phyloP scores from a whole-genome alignment of 92 coral and sea anemone genomes.

The Epizoanthus ramosus region DNA sequence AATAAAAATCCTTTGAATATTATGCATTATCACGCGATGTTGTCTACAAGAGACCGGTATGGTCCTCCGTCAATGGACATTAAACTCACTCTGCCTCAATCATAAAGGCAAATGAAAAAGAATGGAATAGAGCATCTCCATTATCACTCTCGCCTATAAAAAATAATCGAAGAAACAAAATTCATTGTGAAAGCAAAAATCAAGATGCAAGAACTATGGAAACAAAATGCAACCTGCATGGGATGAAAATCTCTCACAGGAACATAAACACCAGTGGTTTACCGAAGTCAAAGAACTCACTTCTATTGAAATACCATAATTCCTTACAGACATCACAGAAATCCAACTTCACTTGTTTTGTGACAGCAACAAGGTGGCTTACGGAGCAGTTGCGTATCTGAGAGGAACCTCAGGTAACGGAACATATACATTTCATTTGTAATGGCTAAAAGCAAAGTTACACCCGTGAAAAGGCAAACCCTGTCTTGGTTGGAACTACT shows the following conservation, averaged over 20 bases:
- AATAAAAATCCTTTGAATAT: conserved; percentile 23
- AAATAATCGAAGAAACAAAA: conserved; percentile 27
- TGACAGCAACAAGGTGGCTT: no score
- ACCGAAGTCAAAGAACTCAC: conserved; percentile 24
- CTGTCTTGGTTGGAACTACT: conserved; percentile 26
- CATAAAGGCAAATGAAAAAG: neutral
- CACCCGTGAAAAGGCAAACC: conserved; percentile 45
- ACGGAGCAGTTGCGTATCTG: conserved; percentile 49
- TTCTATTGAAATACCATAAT: conserved; percentile 39
- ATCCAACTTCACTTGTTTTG: conserved; percentile 58
- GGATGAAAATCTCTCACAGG: conserved; percentile 44
- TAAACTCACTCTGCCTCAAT: conserved; percentile 34
- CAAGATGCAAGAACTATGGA: conserved; percentile 53
- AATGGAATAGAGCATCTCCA: conserved; percentile 26
- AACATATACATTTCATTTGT: conserved; percentile 28
- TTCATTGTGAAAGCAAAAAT: conserved; percentile 41
- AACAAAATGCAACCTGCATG: conserved; percentile 27
- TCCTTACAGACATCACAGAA: conserved; percentile 25
- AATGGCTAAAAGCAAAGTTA: conserved; percentile 46
- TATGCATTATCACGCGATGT: conserved; percentile 38
- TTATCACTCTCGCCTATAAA: conserved; percentile 33
- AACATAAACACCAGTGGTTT: conserved; percentile 20
- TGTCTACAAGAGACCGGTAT: conserved; percentile 47
- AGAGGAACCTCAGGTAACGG: conserved; percentile 27
- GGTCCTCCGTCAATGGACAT: conserved; percentile 56